These are phyloP conservation scores for Parochlus steinenii DNA, from an alignment of 2,888 invertebrate species.

Conservation along the genomic window DNA sequence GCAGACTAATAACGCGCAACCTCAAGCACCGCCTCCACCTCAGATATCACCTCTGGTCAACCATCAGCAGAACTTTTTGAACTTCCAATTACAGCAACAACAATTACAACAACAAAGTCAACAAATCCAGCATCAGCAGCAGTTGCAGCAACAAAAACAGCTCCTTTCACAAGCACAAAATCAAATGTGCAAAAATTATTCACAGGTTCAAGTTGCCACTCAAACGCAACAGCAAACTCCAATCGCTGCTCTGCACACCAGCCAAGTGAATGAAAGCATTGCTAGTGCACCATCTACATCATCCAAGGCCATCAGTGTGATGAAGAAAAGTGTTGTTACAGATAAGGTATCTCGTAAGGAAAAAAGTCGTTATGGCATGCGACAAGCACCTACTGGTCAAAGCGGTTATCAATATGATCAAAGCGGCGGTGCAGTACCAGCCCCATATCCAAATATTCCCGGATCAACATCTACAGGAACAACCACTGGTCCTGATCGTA, in stretches of 20 bases:
- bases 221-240: slow-evolving; percentile 33
- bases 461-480: slow-evolving; percentile 21
- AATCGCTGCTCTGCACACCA: slow-evolving; percentile 17
- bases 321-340: too few species aligned
- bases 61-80: slow-evolving; percentile 3
- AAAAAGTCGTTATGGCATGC: slow-evolving; percentile 26
- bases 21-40: slow-evolving; percentile 1
- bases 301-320: slow-evolving; percentile 5
- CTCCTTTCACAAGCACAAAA: slow-evolving; percentile 15
- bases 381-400: slow-evolving; percentile 27
- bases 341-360: slow-evolving; percentile 23
- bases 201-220: slow-evolving; percentile 45
- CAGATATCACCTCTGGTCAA: slow-evolving; percentile 3
- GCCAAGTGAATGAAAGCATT: slow-evolving; percentile 15
- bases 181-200: slow-evolving; percentile 20
- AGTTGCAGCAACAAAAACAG: slow-evolving; percentile 28
- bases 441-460: slow-evolving; percentile 9
- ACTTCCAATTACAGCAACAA: slow-evolving; percentile 3
- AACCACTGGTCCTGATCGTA: slow-evolving; percentile 43
- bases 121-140: slow-evolving; percentile 34
- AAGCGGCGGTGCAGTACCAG: slow-evolving; percentile 10
- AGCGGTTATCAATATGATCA: slow-evolving; percentile 9
- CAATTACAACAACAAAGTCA: slow-evolving; percentile 29
- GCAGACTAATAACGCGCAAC: background rate
- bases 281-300: slow-evolving; percentile 8